These are phyloP conservation scores for Heterotilapia buettikoferi DNA, from an alignment of 2,113 vertebrate genomes.

Conservation along the genomic window DNA sequence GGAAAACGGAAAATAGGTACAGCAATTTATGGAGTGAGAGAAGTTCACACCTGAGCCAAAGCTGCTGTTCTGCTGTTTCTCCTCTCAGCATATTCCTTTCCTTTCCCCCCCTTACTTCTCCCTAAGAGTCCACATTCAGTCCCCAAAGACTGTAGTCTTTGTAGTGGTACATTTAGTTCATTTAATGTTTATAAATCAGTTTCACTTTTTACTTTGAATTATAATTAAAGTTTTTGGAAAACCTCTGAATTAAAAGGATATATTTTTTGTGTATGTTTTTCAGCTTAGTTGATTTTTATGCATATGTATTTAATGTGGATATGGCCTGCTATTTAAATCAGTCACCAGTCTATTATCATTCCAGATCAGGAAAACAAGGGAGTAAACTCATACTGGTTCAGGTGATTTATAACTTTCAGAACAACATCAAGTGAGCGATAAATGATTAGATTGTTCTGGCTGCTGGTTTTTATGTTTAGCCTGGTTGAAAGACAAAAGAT, in stretches of 20 bases:
- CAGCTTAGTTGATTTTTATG: not conserved
- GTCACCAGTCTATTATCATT: not conserved
- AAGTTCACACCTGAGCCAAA: not conserved
- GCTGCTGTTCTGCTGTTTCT: not conserved
- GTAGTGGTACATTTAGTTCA: not conserved
- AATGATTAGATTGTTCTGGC: not conserved
- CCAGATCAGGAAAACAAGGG: not conserved
- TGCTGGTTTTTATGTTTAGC: not conserved
- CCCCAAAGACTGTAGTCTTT: not conserved
- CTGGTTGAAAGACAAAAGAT: not conserved
- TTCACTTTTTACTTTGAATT: not conserved
- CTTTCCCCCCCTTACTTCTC: rapidly evolving
- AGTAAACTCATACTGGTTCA: not conserved
- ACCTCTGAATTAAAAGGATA: not conserved
- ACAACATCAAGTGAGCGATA: not conserved
- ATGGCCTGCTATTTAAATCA: not conserved
- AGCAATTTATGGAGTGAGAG: not conserved
- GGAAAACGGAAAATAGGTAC: not conserved
- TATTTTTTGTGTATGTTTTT: not conserved
- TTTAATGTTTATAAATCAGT: not conserved
- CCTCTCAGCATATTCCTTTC: not conserved
- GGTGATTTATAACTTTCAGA: not conserved
- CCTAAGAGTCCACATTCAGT: not conserved
- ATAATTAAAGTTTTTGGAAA: not conserved
- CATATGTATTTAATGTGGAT: not conserved